These are phyloP conservation scores for Nicator chloris DNA, from an alignment of 2,113 vertebrate genomes.

Conservation along the genomic window DNA sequence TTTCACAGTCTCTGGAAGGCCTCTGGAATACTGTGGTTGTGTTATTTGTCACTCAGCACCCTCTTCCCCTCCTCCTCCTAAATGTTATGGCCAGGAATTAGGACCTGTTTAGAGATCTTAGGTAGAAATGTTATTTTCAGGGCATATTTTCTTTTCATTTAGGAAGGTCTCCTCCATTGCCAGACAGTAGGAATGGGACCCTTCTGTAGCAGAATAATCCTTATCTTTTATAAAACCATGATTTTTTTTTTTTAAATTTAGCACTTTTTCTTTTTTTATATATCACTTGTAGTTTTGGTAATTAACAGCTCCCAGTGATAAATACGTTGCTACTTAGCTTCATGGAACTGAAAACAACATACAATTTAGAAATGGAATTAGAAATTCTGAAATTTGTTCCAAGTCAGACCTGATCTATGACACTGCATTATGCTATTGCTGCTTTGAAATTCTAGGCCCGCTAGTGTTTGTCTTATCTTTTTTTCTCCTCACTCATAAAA, in stretches of 20 bases:
- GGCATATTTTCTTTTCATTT: background rate
- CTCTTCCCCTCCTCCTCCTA: background rate
- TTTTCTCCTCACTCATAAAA: background rate
- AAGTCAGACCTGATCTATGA: background rate
- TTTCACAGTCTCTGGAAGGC: constrained; percentile 12
- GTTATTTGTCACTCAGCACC: background rate
- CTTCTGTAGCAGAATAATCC: background rate
- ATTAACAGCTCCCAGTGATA: background rate
- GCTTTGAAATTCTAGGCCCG: constrained; percentile 19
- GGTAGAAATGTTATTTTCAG: background rate
- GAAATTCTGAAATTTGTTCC: background rate
- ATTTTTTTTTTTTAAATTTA: background rate
- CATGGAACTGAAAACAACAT: background rate
- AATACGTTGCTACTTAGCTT: background rate
- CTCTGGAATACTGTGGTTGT: background rate
- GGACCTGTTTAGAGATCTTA: constrained; percentile 3
- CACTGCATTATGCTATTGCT: background rate
- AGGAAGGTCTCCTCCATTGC: background rate
- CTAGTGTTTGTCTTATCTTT: background rate
- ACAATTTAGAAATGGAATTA: background rate
- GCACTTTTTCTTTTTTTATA: background rate
- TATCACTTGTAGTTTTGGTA: background rate
- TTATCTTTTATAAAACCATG: background rate
- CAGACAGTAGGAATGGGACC: background rate
- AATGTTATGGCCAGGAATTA: background rate